These are phyloP conservation scores for Babyrousa celebensis DNA, from an alignment of 2,797 vertebrate species.

Conservation along the genomic window DNA sequence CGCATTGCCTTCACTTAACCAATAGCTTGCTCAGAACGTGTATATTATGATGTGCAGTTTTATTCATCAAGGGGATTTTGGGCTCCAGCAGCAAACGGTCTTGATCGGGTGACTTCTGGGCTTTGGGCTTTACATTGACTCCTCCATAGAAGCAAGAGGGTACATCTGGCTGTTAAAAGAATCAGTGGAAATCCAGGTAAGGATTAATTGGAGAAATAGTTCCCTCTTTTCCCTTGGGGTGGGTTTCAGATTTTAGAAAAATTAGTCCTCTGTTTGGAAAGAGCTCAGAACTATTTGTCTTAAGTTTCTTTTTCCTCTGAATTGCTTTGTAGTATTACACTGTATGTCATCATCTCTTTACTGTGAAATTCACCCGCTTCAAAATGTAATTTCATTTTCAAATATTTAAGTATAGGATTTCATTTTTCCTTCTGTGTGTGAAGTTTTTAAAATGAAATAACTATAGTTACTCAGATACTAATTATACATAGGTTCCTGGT, in stretches of 20 bases:
- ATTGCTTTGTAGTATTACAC: neutral
- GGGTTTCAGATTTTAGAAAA: constrained; percentile 27
- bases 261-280: neutral
- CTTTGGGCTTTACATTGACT: neutral
- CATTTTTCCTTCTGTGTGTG: constrained; percentile 10
- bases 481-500: constrained; percentile 45
- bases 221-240: neutral
- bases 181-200: constrained; percentile 36
- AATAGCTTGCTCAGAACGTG: constrained; percentile 37
- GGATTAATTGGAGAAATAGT: neutral
- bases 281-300: neutral
- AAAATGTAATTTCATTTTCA: constrained; percentile 75
- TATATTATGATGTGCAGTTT: neutral
- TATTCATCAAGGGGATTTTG: constrained; percentile 66
- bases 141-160: neutral
- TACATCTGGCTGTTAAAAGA: neutral
- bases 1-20: constrained; percentile 59
- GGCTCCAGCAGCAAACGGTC: constrained; percentile 36
- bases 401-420: constrained; percentile 25
- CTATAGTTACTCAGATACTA: constrained; percentile 68
- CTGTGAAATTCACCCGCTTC: neutral
- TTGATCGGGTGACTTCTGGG: neutral
- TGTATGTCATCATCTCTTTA: neutral
- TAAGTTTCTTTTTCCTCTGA: neutral
- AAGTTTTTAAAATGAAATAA: constrained; percentile 46